A percentile compares a stretch with the other conserved stretches of the same genome.
These are phyloP conservation scores for Nesogale talazaci DNA, from an alignment of 2,113 vertebrate genomes.

Conservation along the genomic window DNA sequence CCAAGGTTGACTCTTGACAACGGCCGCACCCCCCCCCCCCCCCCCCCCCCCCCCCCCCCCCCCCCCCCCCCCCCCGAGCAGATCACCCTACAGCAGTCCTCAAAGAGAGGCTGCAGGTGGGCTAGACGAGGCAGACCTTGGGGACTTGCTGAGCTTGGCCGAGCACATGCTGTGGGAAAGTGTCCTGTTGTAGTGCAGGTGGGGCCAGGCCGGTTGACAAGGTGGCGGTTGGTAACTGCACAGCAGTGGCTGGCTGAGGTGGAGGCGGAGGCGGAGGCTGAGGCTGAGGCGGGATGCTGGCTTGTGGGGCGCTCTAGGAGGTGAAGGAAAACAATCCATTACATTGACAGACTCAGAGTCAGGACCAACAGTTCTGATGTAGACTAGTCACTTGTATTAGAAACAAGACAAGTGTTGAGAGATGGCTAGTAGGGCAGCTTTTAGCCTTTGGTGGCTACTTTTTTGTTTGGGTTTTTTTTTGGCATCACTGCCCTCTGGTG, in stretches of 20 bases:
- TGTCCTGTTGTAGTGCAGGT: constrained; percentile 86
- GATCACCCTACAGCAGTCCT: too few relatives aligned
- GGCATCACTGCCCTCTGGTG: too few relatives aligned
- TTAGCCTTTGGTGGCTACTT: neutral
- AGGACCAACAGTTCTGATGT: neutral
- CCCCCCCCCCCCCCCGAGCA: too few relatives aligned
- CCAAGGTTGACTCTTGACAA: neutral
- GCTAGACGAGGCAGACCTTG: constrained; percentile 84
- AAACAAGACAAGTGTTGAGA: neutral
- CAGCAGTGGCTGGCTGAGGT: constrained; percentile 83
- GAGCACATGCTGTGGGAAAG: constrained; percentile 85
- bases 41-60: too few relatives aligned
- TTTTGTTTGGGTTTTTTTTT: too few relatives aligned
- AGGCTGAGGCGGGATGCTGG: constrained; percentile 83
- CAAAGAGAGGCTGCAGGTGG: too few relatives aligned
- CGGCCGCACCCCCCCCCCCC: too few relatives aligned
- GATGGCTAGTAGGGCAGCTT: neutral
- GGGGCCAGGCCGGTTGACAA: constrained; percentile 86
- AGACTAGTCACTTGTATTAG: neutral
- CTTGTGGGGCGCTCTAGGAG: constrained; percentile 84
- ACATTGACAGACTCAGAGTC: constrained; percentile 12
- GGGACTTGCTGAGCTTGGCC: constrained; percentile 86
- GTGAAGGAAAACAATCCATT: constrained; percentile 65
- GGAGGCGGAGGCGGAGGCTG: constrained; percentile 86
- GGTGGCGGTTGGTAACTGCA: constrained; percentile 81